phyloP scores from a whole-genome alignment of 2,888 invertebrate species.

The Pilophorus perplexus region DNA sequence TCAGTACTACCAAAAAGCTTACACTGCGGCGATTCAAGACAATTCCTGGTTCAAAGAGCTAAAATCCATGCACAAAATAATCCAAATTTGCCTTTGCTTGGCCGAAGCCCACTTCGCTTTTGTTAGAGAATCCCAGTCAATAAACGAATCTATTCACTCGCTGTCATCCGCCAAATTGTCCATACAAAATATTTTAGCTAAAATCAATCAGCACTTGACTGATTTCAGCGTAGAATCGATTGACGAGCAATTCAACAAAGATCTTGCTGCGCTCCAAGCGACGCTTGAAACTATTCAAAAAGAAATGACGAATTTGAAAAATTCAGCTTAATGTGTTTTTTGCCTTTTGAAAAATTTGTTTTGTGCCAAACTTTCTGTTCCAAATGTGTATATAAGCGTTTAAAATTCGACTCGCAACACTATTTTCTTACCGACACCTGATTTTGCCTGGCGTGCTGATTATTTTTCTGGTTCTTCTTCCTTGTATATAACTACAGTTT shows the following conservation, averaged over 20 bases:
- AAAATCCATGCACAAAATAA: conserved; percentile 48
- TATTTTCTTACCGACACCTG: too few species aligned
- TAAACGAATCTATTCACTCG: conserved; percentile 46
- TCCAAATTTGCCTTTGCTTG: conserved; percentile 47
- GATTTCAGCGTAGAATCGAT: conserved; percentile 27
- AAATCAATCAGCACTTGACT: conserved; percentile 47
- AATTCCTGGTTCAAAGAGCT: conserved; percentile 57
- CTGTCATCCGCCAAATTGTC: conserved; percentile 50
- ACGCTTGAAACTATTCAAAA: conserved; percentile 33
- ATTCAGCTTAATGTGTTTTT: conserved; percentile 20
- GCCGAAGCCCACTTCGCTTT: conserved; percentile 48
- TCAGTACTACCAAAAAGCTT: conserved; percentile 74
- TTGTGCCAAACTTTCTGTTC: conserved; percentile 5
- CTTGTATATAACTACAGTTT: conserved; percentile 8
- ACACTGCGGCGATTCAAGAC: conserved; percentile 67
- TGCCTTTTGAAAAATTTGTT: conserved; percentile 2
- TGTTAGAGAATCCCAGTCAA: conserved; percentile 45
- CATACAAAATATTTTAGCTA: conserved; percentile 48
- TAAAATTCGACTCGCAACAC: too few species aligned
- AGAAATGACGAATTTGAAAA: conserved; percentile 34
- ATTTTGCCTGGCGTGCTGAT: too few species aligned
- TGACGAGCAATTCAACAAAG: conserved; percentile 34
- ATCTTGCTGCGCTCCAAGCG: conserved; percentile 30
- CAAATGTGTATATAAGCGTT: too few species aligned
- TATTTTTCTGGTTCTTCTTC: too few species aligned